Conservation (phyloP, 2,113 vertebrate genomes). For the Procavia capensis region DNA sequence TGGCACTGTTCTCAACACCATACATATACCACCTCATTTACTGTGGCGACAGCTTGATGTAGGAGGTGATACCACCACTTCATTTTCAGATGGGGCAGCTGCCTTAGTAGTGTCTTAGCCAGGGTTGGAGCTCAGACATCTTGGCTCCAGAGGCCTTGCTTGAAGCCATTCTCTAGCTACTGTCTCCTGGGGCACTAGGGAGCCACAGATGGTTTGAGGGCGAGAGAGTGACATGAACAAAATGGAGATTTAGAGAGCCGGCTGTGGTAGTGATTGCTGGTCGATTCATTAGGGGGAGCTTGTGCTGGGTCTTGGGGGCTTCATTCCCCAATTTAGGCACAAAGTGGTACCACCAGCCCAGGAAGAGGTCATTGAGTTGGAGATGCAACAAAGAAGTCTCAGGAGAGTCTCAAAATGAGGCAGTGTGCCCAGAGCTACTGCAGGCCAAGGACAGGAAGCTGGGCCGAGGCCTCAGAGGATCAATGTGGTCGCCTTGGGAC, state of each 20-base stretch:
- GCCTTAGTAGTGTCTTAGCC: not conserved
- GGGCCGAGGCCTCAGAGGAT: fast-evolving
- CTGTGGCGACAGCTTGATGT: fast-evolving
- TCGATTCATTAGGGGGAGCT: not conserved
- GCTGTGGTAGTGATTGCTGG: not conserved
- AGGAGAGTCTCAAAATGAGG: not conserved
- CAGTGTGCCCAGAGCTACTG: not conserved
- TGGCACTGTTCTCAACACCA: not conserved
- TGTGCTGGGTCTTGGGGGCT: no score
- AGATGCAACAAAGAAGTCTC: not conserved
- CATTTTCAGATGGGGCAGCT: fast-evolving
- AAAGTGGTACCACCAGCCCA: not conserved
- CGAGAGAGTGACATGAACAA: not conserved
- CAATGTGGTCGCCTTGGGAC: fast-evolving
- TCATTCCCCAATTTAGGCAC: not conserved
- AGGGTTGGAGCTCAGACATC: not conserved
- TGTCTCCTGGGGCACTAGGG: not conserved
- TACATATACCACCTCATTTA: not conserved
- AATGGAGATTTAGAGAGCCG: not conserved
- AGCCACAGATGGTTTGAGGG: not conserved
- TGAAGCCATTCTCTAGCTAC: not conserved
- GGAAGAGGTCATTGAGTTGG: not conserved
- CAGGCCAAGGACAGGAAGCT: not conserved
- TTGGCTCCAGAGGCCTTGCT: not conserved
- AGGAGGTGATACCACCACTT: fast-evolving